Conservation (phyloP, 2,113 vertebrate genomes). For the Rattus rattus region DNA sequence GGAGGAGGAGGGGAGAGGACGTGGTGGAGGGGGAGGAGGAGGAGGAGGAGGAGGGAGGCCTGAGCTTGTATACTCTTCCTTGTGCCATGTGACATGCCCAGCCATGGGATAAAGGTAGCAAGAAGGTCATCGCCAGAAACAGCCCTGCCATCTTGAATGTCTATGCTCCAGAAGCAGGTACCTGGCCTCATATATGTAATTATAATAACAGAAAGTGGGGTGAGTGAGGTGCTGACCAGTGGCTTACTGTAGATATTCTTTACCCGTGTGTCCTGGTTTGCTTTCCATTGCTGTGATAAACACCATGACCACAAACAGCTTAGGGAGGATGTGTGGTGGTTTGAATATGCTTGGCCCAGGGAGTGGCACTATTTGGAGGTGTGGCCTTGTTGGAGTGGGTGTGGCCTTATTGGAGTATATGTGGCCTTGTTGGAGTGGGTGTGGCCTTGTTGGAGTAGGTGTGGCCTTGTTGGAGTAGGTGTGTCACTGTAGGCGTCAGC, state of each 20-base stretch:
- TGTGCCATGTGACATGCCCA: background rate
- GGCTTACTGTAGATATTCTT: background rate
- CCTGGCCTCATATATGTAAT: background rate
- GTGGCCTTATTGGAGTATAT: no score
- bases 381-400: no score
- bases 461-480: no score
- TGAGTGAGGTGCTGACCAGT: no score
- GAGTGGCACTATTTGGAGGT: no score
- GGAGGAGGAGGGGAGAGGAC: rapidly evolving
- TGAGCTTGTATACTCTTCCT: background rate
- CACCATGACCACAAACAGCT: background rate
- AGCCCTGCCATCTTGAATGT: background rate
- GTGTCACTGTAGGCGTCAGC: no score
- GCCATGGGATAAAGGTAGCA: background rate
- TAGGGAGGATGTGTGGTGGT: no score
- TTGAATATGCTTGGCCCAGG: no score
- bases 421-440: no score
- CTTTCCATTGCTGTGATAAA: background rate
- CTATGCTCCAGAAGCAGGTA: background rate
- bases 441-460: no score
- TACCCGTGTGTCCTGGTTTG: background rate
- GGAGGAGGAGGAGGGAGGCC: background rate
- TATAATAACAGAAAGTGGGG: background rate
- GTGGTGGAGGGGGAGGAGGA: no score
- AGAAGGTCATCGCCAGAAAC: background rate